Conservation (phyloP, 2,888 invertebrate genomes). For the Bembecia ichneumoniformis region DNA sequence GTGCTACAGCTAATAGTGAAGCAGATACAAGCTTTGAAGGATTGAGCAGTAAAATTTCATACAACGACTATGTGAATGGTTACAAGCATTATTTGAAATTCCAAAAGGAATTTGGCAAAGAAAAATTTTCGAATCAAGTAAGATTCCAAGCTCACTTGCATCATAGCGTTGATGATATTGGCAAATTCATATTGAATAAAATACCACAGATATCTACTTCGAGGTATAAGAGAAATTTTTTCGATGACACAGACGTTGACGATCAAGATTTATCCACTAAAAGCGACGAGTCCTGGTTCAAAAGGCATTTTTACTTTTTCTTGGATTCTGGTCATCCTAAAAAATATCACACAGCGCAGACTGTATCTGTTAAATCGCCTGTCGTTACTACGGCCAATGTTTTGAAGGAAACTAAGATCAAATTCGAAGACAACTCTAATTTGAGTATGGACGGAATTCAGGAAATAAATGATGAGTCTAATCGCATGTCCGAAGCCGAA, state of each 20-base stretch:
- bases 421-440: too few relatives aligned
- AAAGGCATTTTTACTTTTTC: slow-evolving; percentile 47
- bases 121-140: slow-evolving; percentile 45
- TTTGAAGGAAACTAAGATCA: too few relatives aligned
- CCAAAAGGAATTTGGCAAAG: slow-evolving; percentile 33
- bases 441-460: too few relatives aligned
- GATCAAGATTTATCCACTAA: slow-evolving; percentile 48
- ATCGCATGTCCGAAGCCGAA: too few relatives aligned
- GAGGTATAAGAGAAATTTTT: slow-evolving; percentile 12
- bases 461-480: too few relatives aligned
- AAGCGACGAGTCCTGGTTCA: slow-evolving; percentile 52
- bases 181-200: slow-evolving; percentile 52
- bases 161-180: slow-evolving; percentile 56
- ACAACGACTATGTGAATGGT: slow-evolving; percentile 50
- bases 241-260: slow-evolving; percentile 14
- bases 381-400: background rate
- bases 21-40: slow-evolving; percentile 25
- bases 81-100: slow-evolving; percentile 52
- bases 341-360: slow-evolving; percentile 43
- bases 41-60: slow-evolving; percentile 40
- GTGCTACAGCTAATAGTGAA: slow-evolving; percentile 1
- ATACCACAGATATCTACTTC: slow-evolving; percentile 32
- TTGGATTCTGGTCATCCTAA: slow-evolving; percentile 37
- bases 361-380: slow-evolving; percentile 28
- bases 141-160: slow-evolving; percentile 56